Base-by-base conservation (phyloP, 92 coral and sea anemone species). In the Montipora capitata region DNA sequence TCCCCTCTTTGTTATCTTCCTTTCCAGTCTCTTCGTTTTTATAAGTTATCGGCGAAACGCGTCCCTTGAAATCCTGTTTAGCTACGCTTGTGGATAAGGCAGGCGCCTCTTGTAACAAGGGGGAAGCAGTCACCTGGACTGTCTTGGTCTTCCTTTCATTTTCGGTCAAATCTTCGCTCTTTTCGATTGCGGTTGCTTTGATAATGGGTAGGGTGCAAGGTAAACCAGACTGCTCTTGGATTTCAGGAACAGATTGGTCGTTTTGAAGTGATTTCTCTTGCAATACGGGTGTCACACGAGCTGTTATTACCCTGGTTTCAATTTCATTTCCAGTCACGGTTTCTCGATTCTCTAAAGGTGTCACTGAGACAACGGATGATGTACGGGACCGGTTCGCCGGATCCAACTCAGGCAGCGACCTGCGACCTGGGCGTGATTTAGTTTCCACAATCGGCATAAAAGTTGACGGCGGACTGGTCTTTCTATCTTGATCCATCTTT, bases 171-270 rank as follows among this genome's bases (percentile, higher is more conserved):
- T 58, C 13, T 14, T 80, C 76, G 40, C 14, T 43, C 2, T 51
- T 58, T 68, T 67, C 73, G 76, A 80, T 12, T 13, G 76, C 39
- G 48, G 67, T 49, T 56, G 72, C 85, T 80, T 80, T 68, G 17
- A 80, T 58, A 7, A 80, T 67, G 38, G 85, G 85, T n/a, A 71
- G 18, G 20, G 14, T 51, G 10, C 51, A 51, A 14, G 66, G 14
- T 67, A 44, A 68, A 67, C 52, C 49, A 10, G 49, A 10, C 10
- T 80, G 14, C n/a, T 52, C 52, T 80, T 10, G 38, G 9, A 45
- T 39, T 48, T 80, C 85, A 15, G 51, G 3, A 0, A 40, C 65
- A 58, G 43, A 4, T 20, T 80, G n/a, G 20, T 51, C 74, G 35
- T 35, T 80, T 40, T 35, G n/a, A 3, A 41, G 2, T 9, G 48